Percentiles rank a stretch among this genome's conserved stretches.
These are phyloP conservation scores for Chaetodon trifasciatus DNA, from an alignment of 2,797 vertebrate species.

Conservation along the genomic window DNA sequence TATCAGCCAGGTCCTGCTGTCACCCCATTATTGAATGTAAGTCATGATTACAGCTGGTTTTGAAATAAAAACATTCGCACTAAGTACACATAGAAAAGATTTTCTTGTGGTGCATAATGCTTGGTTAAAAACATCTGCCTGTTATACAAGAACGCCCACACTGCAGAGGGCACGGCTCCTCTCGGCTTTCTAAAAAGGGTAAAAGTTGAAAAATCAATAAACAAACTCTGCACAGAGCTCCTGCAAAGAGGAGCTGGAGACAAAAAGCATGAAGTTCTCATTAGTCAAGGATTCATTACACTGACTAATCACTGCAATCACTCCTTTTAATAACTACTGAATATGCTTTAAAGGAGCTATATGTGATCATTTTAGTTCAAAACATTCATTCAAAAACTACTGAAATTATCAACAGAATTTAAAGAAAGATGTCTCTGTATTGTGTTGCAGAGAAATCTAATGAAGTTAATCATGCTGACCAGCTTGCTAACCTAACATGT, in stretches of 20 bases:
- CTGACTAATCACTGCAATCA: constrained; percentile 8
- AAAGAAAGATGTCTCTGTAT: no score
- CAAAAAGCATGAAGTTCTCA: background rate
- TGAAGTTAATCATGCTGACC: no score
- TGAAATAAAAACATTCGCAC: constrained; percentile 34
- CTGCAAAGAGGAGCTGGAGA: constrained; percentile 21
- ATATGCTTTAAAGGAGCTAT: background rate
- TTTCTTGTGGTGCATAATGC: constrained; percentile 53
- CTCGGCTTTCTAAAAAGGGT: constrained; percentile 61
- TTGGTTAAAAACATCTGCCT: constrained; percentile 71
- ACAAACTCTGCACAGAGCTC: constrained; percentile 33
- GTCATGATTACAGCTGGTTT: constrained; percentile 42
- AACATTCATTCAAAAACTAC: no score
- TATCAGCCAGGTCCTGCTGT: constrained; percentile 11
- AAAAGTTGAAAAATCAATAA: constrained; percentile 67
- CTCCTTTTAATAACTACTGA: background rate
- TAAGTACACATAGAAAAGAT: constrained; percentile 31
- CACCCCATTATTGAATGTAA: constrained; percentile 13
- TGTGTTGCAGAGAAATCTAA: no score
- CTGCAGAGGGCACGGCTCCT: constrained; percentile 58
- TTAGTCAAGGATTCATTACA: background rate
- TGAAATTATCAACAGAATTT: no score
- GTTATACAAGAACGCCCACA: constrained; percentile 76
- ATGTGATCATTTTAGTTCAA: no score
- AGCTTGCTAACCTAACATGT: no score